Base-by-base conservation (phyloP, 2,888 invertebrate genomes). In the Zele albiditarsus region DNA sequence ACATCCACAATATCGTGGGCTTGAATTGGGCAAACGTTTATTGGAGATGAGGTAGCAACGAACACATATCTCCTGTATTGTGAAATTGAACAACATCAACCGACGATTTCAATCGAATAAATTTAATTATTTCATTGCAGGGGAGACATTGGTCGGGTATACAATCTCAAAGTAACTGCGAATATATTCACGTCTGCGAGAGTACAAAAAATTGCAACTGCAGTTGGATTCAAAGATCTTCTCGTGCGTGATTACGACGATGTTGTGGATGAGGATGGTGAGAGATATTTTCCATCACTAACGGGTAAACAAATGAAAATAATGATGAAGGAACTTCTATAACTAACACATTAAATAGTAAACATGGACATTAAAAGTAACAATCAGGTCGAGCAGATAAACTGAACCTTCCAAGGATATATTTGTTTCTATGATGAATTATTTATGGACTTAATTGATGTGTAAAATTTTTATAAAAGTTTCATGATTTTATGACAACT, bases 1-100 rank as follows among this genome's bases (percentile, higher is more conserved):
- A 23, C 63, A 82, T 62, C 86, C 85, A 2, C 73, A 78, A 53
- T 89, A 83, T 76, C 82, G 89, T 53, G 89, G 89, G 14, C 85
- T 88, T 77, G 84, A 85, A 27, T 75, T 87, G 12, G 87, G 84
- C 27, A 76, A 81, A 20, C 71, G 81, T 46, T 77, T 87, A 38
- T 80, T 86, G 6, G 46, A 77, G 67, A 80, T 84, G 5, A 80
- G 91, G 82, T 38, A 71, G 78, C n/a, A n/a, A 28, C 27, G 2
- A 4, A n/a, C n/a, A n/a, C n/a, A n/a, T n/a, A n/a, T n/a, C n/a
- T n/a, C n/a, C n/a, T n/a, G n/a, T n/a, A n/a, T n/a, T 38, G 8
- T 12, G 1, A 38, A 12, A 38, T 8, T 12, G 38, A 38, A 38
- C n/a, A 38, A 12, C 12, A 8, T 2, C 38, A 38, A 12, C 12